phyloP scores from a whole-genome alignment of 2,113 vertebrate species.

The Thomomys bottae region DNA sequence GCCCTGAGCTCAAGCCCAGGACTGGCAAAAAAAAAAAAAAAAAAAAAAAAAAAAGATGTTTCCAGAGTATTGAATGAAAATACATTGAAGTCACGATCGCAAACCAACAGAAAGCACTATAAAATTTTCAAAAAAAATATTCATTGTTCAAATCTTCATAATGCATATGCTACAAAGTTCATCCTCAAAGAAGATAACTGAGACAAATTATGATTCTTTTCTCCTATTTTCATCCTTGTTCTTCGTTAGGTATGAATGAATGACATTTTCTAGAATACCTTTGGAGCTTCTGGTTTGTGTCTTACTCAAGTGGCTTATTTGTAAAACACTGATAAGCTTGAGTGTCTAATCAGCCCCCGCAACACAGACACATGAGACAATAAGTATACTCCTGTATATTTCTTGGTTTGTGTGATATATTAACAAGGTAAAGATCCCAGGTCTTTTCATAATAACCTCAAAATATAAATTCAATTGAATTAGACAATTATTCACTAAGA shows the following conservation, averaged over 20 bases:
- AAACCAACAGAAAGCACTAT: neutral
- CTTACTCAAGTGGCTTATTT: neutral
- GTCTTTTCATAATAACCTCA: neutral
- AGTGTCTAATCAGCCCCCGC: neutral
- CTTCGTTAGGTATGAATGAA: no score
- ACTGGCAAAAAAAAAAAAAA: no score
- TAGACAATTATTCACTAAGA: neutral
- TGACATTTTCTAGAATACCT: no score
- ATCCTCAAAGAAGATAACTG: neutral
- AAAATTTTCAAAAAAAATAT: neutral
- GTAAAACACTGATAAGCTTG: neutral
- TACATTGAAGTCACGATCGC: neutral
- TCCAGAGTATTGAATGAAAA: neutral
- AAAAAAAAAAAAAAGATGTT: no score
- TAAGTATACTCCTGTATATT: neutral
- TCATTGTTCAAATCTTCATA: neutral
- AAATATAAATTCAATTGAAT: slow-evolving; percentile 4
- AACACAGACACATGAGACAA: neutral
- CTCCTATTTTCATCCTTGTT: no score
- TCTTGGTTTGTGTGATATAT: neutral
- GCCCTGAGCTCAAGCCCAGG: no score
- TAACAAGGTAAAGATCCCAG: neutral
- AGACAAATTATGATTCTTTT: neutral
- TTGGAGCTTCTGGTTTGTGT: neutral
- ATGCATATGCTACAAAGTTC: neutral